Base-by-base conservation (phyloP, 92 coral and sea anemone species). In the Palythoa grandis region DNA sequence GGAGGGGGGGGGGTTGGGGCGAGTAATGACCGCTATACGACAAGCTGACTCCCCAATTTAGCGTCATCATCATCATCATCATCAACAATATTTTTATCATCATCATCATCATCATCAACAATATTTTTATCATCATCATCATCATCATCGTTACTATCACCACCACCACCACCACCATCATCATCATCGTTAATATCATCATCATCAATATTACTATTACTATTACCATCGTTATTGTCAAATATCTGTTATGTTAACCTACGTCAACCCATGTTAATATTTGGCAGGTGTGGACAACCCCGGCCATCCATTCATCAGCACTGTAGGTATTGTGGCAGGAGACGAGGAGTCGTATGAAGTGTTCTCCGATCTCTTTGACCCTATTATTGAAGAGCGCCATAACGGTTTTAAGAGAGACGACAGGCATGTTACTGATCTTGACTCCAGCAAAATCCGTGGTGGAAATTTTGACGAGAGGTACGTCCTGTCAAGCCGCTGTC, bases 271-370 rank as follows among this genome's bases (percentile, higher is more conserved):
- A 29, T 43, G 50, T 43, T 43, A 43, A 43, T 29, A 29, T 43
- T 43, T 43, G 50, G 50, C 96, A 15, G 98, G 98, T 2, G 98
- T 94, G 1, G 98, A 96, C 78, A 96, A 96, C 39, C 98, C 98
- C 8, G 98, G 98, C 16, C 98, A 96, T 73, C 98, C 98, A 12
- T 96, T 92, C 11, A 96, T 96, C 58, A 85, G 88, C 24, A 96
- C 98, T 24, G 98, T 96, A 5, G 98, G 98, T 23, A 86, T 93
- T 2, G 98, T 96, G 2, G 98, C 98, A 5, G 98, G 98, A 1
- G 98, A 96, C 53, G 98, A 96, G 60, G 98, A 96, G 71, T 86
- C 95, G 3, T 96, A 96, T 70, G 89, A 92, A 11, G 82, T 86
- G 0, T 92, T 96, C 61, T 93, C 95, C 22, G 98, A 96, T 16